phyloP scores from a whole-genome alignment of 30 jellyfish, hydroid and myxozoan genomes.

The Kudoa iwatai region DNA sequence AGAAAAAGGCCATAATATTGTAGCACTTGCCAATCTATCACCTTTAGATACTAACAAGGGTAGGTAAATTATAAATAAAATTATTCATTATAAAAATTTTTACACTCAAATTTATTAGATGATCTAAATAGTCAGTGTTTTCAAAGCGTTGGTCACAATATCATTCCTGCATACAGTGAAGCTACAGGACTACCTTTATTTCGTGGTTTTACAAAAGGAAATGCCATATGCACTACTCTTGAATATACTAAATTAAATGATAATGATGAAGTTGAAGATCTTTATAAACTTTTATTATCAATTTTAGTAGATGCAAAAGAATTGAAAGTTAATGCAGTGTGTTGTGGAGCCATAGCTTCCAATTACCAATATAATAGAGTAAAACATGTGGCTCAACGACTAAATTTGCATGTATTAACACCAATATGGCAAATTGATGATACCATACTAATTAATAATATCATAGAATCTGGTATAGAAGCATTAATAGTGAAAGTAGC shows the following conservation, averaged over 20 bases:
- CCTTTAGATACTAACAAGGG: neutral
- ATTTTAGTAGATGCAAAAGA: constrained; percentile 15
- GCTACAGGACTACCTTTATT: constrained; percentile 44
- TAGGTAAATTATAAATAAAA: no score
- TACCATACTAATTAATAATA: constrained; percentile 20
- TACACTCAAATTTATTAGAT: constrained; percentile 4
- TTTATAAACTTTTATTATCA: constrained; percentile 6
- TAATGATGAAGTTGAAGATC: constrained; percentile 63
- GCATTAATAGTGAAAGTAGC: constrained; percentile 62
- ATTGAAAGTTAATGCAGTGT: constrained; percentile 20
- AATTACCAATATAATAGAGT: constrained; percentile 59
- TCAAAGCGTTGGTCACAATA: constrained; percentile 80
- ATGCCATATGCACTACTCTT: constrained; percentile 8
- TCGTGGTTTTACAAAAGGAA: constrained; percentile 12
- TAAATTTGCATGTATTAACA: constrained; percentile 16
- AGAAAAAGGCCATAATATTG: neutral
- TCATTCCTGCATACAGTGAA: constrained; percentile 12
- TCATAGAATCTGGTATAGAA: constrained; percentile 18
- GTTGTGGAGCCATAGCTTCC: constrained; percentile 57
- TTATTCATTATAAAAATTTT: no score
- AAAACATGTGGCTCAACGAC: constrained; percentile 47
- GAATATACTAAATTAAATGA: constrained; percentile 2
- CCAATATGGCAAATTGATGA: constrained; percentile 42
- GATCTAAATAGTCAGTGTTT: constrained; percentile 54
- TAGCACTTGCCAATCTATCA: neutral